phyloP scores from a whole-genome alignment of 2,113 vertebrate genomes.

The Ochotona curzoniae region DNA sequence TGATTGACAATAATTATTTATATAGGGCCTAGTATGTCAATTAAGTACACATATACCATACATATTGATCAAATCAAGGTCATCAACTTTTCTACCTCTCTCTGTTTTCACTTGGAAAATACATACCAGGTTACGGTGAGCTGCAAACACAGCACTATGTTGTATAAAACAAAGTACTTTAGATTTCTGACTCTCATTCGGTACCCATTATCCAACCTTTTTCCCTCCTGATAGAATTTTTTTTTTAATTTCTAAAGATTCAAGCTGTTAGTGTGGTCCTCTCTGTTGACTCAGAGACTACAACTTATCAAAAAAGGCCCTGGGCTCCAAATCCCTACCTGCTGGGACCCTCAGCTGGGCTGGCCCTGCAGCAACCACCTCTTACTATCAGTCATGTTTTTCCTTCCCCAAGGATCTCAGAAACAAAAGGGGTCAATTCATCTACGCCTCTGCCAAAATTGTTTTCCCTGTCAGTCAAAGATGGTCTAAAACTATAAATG shows the following conservation, averaged over 20 bases:
- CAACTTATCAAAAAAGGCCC: constrained; percentile 59
- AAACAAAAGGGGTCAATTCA: constrained; percentile 54
- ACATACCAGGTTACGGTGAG: too few relatives aligned
- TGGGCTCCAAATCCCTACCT: neutral
- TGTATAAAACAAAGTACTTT: too few relatives aligned
- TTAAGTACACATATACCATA: too few relatives aligned
- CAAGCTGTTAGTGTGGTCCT: neutral
- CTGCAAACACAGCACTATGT: too few relatives aligned
- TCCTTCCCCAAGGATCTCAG: constrained; percentile 52
- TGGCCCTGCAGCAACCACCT: constrained; percentile 46
- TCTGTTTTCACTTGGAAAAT: too few relatives aligned
- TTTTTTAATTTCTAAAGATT: constrained; percentile 7
- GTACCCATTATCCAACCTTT: too few relatives aligned
- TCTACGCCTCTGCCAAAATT: constrained; percentile 71
- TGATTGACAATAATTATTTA: too few relatives aligned
- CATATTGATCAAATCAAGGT: too few relatives aligned
- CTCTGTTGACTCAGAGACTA: constrained; percentile 56
- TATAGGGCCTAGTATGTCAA: too few relatives aligned
- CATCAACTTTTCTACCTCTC: too few relatives aligned
- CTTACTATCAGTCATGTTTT: constrained; percentile 56
- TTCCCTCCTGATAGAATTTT: too few relatives aligned
- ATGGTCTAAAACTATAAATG: constrained; percentile 45
- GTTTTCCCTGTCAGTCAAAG: constrained; percentile 67
- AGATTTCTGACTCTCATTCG: too few relatives aligned
- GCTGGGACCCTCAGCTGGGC: neutral